phyloP scores from a whole-genome alignment of 1,140 invertebrate species.

The Solenopsis fugax region DNA sequence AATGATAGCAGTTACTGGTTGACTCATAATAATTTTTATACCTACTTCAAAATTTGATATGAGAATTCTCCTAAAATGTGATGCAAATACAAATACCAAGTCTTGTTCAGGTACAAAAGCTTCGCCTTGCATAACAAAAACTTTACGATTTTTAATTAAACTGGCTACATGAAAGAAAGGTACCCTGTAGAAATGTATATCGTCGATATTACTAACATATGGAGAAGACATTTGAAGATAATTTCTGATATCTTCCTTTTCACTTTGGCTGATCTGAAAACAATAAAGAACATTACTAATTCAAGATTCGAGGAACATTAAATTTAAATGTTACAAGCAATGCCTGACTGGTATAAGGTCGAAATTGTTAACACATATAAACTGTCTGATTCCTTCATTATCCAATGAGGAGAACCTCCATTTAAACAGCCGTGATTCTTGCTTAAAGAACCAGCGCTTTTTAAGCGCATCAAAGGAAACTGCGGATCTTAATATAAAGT shows the following conservation, averaged over 20 bases:
- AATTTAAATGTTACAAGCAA: neutral
- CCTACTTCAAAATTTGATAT: slow-evolving; percentile 91
- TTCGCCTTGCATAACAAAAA: slow-evolving; percentile 93
- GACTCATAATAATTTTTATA: slow-evolving; percentile 67
- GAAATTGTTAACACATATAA: slow-evolving; percentile 92
- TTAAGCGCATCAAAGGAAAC: slow-evolving; percentile 91
- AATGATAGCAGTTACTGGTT: neutral
- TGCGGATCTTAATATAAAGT: slow-evolving; percentile 96
- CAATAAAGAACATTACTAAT: slow-evolving; percentile 8
- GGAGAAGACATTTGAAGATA: slow-evolving; percentile 88
- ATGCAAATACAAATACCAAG: slow-evolving; percentile 93
- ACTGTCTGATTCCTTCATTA: slow-evolving; percentile 89
- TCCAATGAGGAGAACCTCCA: slow-evolving; percentile 91
- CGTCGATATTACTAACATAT: slow-evolving; percentile 87
- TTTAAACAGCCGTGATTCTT: slow-evolving; percentile 97
- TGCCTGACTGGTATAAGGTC: slow-evolving; percentile 88
- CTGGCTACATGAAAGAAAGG: slow-evolving; percentile 95
- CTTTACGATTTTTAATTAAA: slow-evolving; percentile 92
- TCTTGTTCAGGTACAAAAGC: slow-evolving; percentile 96
- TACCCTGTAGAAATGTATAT: slow-evolving; percentile 92
- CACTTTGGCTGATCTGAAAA: slow-evolving; percentile 89
- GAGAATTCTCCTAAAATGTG: slow-evolving; percentile 92
- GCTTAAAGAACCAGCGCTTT: slow-evolving; percentile 94
- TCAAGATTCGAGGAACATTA: neutral
- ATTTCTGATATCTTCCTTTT: slow-evolving; percentile 88